Evolutionary conservation across 2,797 vertebrate genomes (phyloP).

Genomic region (Telmatherina bonti): DNA sequence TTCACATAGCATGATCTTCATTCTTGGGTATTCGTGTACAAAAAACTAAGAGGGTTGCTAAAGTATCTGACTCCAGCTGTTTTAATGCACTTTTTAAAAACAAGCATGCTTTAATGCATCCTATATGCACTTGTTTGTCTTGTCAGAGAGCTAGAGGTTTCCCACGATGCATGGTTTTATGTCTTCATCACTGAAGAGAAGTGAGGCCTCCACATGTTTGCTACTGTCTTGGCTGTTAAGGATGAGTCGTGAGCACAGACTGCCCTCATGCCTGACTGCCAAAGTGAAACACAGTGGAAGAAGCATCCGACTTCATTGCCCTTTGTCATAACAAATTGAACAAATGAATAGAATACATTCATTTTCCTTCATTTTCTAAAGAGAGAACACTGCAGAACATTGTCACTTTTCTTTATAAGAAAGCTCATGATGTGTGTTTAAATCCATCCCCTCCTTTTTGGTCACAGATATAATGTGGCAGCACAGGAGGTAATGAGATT

Average conservation of each 20-base stretch:
- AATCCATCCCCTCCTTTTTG: constrained; percentile 7
- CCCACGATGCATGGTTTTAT: neutral
- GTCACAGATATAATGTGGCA: constrained; percentile 55
- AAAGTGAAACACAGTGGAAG: neutral
- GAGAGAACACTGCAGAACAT: constrained; percentile 31
- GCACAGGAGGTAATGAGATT: constrained; percentile 22
- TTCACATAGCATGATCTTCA: neutral
- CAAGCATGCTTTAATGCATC: neutral
- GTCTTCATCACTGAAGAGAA: neutral
- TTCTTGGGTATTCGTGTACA: neutral
- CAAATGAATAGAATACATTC: constrained; percentile 40
- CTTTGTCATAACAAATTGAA: constrained; percentile 61
- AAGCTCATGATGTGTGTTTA: constrained; percentile 8
- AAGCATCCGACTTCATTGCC: constrained; percentile 23
- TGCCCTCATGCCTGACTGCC: neutral
- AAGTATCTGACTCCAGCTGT: neutral
- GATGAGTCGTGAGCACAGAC: neutral
- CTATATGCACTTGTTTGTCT: neutral
- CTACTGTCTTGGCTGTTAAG: neutral
- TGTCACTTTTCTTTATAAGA: constrained; percentile 9
- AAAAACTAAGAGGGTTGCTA: neutral
- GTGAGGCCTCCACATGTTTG: neutral
- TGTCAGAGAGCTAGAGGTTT: neutral
- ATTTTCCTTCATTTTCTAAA: constrained; percentile 32
- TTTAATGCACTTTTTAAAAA: neutral